Conservation (phyloP, 2,113 vertebrate genomes). For the Microcebus griseorufus region DNA sequence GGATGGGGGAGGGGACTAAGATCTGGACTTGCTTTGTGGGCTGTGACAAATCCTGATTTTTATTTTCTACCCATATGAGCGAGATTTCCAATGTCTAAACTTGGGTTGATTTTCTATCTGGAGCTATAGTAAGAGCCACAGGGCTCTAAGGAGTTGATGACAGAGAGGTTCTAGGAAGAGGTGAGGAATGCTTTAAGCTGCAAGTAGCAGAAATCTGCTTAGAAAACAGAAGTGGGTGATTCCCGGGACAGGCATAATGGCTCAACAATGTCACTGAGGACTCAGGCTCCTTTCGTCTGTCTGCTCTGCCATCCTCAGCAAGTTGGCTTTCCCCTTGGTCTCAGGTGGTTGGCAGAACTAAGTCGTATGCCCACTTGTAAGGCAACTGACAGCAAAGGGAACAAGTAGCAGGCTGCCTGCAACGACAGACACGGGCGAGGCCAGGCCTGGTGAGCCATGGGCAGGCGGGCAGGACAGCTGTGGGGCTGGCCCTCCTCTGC, state of each 20-base stretch:
- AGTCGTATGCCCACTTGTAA: not conserved
- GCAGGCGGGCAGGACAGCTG: fast-evolving
- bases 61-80: not conserved
- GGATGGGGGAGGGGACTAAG: not conserved
- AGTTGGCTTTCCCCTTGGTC: not conserved
- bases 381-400: not conserved
- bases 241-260: not conserved
- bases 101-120: not conserved
- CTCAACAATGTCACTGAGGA: not conserved
- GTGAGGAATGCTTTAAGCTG: not conserved
- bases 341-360: not conserved
- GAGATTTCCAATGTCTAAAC: not conserved
- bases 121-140: not conserved
- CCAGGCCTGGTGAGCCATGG: fast-evolving
- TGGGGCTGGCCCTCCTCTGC: not conserved
- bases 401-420: too few relatives aligned
- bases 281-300: not conserved
- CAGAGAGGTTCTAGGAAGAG: not conserved
- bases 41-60: not conserved
- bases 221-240: not conserved
- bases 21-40: not conserved
- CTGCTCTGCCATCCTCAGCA: not conserved
- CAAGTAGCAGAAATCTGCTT: not conserved
- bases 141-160: too few relatives aligned
- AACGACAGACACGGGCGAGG: fast-evolving